phyloP scores from a whole-genome alignment of 1,140 invertebrate genomes.

The Trichogramma pretiosum region DNA sequence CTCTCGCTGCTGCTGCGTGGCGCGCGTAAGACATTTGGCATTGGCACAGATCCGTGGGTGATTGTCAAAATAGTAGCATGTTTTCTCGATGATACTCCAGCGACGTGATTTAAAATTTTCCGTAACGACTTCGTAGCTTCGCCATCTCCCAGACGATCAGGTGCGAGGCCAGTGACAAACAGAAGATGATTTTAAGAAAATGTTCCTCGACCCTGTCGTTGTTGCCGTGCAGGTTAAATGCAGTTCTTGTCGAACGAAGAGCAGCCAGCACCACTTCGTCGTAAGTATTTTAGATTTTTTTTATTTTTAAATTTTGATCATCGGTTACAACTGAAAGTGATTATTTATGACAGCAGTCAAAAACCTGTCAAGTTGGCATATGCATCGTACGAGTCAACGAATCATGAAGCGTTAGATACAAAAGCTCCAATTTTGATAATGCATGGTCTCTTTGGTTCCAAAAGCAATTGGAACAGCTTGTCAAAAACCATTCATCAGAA shows the following conservation, averaged over 20 bases:
- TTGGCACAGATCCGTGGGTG: too few species aligned
- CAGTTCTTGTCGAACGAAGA: slow-evolving; percentile 5
- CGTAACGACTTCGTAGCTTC: too few species aligned
- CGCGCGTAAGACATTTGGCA: too few species aligned
- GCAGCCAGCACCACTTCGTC: neutral
- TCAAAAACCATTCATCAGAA: slow-evolving; percentile 62
- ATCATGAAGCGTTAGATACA: slow-evolving; percentile 21
- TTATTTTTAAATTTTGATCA: neutral
- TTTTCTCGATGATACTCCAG: too few species aligned
- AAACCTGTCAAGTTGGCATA: slow-evolving; percentile 50
- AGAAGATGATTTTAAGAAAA: slow-evolving; percentile 15
- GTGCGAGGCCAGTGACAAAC: too few species aligned
- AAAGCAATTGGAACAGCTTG: slow-evolving; percentile 74
- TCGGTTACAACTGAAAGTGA: neutral
- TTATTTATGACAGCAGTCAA: slow-evolving; percentile 8
- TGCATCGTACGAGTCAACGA: slow-evolving; percentile 47
- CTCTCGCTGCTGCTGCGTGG: too few species aligned
- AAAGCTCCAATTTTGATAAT: slow-evolving; percentile 64
- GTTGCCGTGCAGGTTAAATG: slow-evolving; percentile 14
- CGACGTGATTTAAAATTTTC: too few species aligned
- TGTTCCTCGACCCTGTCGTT: neutral
- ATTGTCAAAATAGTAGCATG: too few species aligned
- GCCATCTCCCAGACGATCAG: too few species aligned
- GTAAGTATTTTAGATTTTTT: slow-evolving; percentile 6
- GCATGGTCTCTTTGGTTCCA: slow-evolving; percentile 80